Evolutionary conservation across 2,113 vertebrate genomes (phyloP).

Genomic region (Xerus inauris): DNA sequence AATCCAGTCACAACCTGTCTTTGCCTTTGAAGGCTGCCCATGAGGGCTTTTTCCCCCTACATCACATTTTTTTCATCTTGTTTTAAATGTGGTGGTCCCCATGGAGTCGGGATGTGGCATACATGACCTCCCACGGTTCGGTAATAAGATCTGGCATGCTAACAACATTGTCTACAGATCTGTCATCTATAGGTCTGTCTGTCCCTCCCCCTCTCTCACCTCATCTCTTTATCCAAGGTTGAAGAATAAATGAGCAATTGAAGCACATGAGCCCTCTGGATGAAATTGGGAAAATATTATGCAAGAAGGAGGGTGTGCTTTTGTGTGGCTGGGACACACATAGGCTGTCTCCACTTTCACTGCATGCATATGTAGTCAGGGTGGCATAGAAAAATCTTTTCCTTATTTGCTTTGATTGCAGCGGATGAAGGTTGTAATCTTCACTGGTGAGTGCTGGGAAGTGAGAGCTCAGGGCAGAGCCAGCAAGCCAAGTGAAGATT

Average conservation of each 20-base stretch:
- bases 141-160: constrained; percentile 94
- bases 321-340: background rate
- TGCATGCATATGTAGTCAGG: background rate
- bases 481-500: background rate
- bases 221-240: constrained; percentile 73
- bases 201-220: constrained; percentile 66
- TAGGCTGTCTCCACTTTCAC: constrained; percentile 31
- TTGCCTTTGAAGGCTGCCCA: constrained; percentile 98
- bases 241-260: constrained; percentile 61
- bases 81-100: constrained; percentile 93
- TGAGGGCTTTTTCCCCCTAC: constrained; percentile 86
- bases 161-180: constrained; percentile 90
- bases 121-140: constrained; percentile 90
- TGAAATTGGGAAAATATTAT: constrained; percentile 60
- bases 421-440: background rate
- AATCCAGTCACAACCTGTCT: constrained; percentile 99
- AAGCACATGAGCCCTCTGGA: background rate
- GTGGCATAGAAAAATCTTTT: background rate
- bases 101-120: constrained; percentile 88
- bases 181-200: constrained; percentile 85
- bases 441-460: background rate
- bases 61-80: constrained; percentile 91
- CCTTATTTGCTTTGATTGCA: constrained; percentile 43
- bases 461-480: background rate
- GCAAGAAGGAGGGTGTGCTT: background rate